Base-by-base conservation (phyloP, 2,113 vertebrate genomes). In the Cyanoliseus patagonus region DNA sequence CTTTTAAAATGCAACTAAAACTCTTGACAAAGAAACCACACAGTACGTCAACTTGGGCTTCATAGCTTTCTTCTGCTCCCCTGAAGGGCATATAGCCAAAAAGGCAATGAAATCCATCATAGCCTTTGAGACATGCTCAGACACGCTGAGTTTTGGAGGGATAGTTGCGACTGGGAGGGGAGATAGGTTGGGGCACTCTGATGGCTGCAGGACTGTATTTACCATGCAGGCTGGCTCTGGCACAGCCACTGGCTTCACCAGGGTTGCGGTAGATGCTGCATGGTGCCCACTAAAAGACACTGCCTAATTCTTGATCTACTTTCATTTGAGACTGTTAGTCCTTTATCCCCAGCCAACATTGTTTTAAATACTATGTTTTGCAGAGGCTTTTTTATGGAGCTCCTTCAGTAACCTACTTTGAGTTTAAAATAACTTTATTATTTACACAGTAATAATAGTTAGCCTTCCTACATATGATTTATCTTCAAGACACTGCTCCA, bases 371-470 rank as follows among this genome's bases (percentile, higher is more conserved):
- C 64, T 47, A 52, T 66, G 14, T 55, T 93, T 92, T 90, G 51
- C 47, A 88, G 51, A 33, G 44, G 8, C 17, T 95, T 92, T 92
- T 94, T 52, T 35, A n/a, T 66, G 51, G 79, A 83, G 83, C 47
- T 96, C 66, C 68, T 83, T 80, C 84, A 64, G 52, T 96, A 92
- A 94, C 96, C 88, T 86, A 94, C 61, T 94, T 80, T 41, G 49
- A 77, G 77, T 84, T 96, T 97, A 94, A 96, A 97, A 97, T 96
- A 92, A 90, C 87, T 62, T 73, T 90, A 92, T 95, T 95, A 96
- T 59, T 83, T 94, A 88, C 75, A 69, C n/a, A 8, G 55, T 62
- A 88, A 89, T 92, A 76, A 80, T 84, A 92, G 86, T 39, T 90
- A 69, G 20, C 47, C 44, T 94, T 97, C 92, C 94, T 94, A 93